Conservation (phyloP, 2,888 invertebrate species). For the Morpho helenor region DNA sequence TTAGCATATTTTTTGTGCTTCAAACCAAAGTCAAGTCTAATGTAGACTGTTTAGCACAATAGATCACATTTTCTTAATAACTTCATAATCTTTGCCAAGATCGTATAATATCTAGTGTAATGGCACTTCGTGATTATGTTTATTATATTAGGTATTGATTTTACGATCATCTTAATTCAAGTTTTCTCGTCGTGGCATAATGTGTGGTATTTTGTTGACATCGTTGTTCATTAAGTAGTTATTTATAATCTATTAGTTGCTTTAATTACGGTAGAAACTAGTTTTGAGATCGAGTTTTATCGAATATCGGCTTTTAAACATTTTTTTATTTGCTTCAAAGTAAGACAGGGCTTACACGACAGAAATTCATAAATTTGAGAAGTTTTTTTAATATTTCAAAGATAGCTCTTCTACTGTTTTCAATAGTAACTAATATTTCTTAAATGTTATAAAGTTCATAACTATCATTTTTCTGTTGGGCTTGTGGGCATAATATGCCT, state of each 20-base stretch:
- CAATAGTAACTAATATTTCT: too few relatives aligned
- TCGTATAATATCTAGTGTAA: slow-evolving; percentile 32
- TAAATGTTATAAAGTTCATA: too few relatives aligned
- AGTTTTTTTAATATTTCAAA: too few relatives aligned
- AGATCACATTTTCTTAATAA: background rate
- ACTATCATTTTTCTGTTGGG: too few relatives aligned
- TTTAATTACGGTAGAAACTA: slow-evolving; percentile 15
- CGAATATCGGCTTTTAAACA: slow-evolving; percentile 3
- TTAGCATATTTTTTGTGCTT: too few relatives aligned
- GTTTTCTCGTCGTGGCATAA: background rate
- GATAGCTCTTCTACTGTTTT: too few relatives aligned
- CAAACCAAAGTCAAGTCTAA: too few relatives aligned
- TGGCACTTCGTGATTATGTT: slow-evolving; percentile 37
- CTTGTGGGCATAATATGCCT: too few relatives aligned
- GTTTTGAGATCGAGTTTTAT: slow-evolving; percentile 16
- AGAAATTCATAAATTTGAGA: too few relatives aligned
- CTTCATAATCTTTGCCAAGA: slow-evolving; percentile 1
- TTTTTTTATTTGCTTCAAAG: background rate
- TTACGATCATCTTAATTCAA: slow-evolving; percentile 32
- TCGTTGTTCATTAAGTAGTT: slow-evolving; percentile 1
- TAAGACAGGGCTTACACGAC: too few relatives aligned
- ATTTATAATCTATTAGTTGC: slow-evolving; percentile 10
- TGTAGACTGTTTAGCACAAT: too few relatives aligned
- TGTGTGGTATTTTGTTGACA: slow-evolving; percentile 5
- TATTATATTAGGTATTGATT: slow-evolving; percentile 43